A percentile compares a stretch with the other conserved stretches of the same genome.
phyloP scores from a whole-genome alignment of 1,140 invertebrate genomes.

The Penaeus chinensis region DNA sequence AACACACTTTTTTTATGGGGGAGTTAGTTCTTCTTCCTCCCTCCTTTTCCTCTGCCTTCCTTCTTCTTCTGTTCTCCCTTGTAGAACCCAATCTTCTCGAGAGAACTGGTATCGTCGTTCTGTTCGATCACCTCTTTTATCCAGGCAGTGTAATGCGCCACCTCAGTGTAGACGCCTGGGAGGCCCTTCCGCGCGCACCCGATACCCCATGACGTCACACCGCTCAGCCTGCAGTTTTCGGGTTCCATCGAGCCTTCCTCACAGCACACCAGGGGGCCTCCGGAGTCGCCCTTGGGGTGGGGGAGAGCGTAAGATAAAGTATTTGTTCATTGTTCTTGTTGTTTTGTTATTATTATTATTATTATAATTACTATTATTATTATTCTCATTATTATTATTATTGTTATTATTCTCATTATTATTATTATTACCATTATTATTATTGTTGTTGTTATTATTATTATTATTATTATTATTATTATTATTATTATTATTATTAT shows the following conservation, averaged over 20 bases:
- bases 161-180: slow-evolving; percentile 80
- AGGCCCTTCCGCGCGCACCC: slow-evolving; percentile 75
- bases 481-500: too few species aligned
- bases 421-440: too few species aligned
- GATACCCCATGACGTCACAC: slow-evolving; percentile 80
- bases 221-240: slow-evolving; percentile 73
- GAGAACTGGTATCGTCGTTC: not conserved
- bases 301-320: not conserved
- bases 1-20: too few species aligned
- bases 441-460: too few species aligned
- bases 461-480: too few species aligned
- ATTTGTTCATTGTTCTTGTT: too few species aligned
- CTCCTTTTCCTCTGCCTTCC: not conserved
- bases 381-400: too few species aligned
- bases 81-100: not conserved
- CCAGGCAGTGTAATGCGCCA: slow-evolving; percentile 74
- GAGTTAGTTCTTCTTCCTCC: not conserved
- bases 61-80: not conserved
- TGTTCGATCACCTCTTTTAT: slow-evolving; percentile 65
- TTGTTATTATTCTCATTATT: too few species aligned
- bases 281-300: slow-evolving; percentile 63
- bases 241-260: slow-evolving; percentile 71
- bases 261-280: slow-evolving; percentile 65
- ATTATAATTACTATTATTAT: not conserved
- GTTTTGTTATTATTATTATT: not conserved